A percentile compares a stretch with the other conserved stretches of the same genome.
These are phyloP conservation scores for Junonia oenone DNA, from an alignment of 2,888 invertebrate species.

Conservation along the genomic window DNA sequence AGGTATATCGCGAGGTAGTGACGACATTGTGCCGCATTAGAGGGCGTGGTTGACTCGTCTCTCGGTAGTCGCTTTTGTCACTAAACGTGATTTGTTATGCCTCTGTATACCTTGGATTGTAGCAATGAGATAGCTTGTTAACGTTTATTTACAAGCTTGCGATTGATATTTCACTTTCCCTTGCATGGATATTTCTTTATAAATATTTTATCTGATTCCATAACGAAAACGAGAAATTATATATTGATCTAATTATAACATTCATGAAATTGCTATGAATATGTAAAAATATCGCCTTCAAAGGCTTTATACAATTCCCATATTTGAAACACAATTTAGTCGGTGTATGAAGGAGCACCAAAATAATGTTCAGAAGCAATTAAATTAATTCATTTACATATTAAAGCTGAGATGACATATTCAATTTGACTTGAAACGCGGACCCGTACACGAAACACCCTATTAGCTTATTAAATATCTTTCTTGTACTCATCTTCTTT, in stretches of 20 bases:
- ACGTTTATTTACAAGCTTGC: conserved; percentile 11
- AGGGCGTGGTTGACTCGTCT: background rate
- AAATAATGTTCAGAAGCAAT: background rate
- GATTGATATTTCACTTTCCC: background rate
- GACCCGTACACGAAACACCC: background rate
- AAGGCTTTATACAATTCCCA: background rate
- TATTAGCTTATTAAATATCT: background rate
- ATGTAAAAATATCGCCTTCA: background rate
- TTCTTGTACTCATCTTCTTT: background rate
- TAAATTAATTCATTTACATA: background rate
- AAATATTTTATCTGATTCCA: background rate
- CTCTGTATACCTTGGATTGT: conserved; percentile 7
- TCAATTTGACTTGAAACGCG: background rate
- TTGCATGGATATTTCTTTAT: background rate
- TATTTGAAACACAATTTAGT: background rate
- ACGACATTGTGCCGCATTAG: background rate
- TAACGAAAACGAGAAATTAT: background rate
- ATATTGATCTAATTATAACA: background rate
- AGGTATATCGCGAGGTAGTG: background rate
- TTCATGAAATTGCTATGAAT: background rate
- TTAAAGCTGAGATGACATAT: background rate
- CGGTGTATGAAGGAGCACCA: background rate
- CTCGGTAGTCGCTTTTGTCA: conserved; percentile 6
- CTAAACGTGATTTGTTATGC: conserved; percentile 11
- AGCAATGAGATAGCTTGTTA: conserved; percentile 10